These are phyloP conservation scores for Lepidonotus clava DNA, from an alignment of 2,888 invertebrate genomes.

Conservation along the genomic window DNA sequence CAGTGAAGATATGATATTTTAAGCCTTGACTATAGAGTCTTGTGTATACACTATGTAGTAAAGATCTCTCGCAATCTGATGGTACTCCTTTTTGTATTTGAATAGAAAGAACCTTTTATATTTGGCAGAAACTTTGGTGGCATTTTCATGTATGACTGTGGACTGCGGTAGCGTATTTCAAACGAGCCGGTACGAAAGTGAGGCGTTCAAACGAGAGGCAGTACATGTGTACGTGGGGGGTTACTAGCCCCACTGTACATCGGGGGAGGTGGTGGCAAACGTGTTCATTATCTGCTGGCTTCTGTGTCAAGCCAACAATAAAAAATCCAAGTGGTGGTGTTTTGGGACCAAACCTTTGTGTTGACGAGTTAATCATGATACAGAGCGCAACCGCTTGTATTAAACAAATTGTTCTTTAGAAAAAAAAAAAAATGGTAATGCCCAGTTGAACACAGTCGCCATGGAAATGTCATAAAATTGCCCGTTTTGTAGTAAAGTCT, in stretches of 20 bases:
- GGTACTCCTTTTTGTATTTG: constrained; percentile 56
- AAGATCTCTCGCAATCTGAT: constrained; percentile 52
- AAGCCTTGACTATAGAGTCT: constrained; percentile 55
- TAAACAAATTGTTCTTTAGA: constrained; percentile 21
- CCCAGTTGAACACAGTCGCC: constrained; percentile 51
- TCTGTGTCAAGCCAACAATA: constrained; percentile 41
- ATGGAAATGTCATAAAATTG: constrained; percentile 54
- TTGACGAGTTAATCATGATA: constrained; percentile 25
- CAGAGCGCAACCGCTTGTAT: constrained; percentile 48
- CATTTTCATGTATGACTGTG: constrained; percentile 56
- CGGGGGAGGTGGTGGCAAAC: not conserved
- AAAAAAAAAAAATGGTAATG: not conserved
- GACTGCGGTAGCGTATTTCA: constrained; percentile 24
- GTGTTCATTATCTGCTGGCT: constrained; percentile 19
- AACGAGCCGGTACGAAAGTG: constrained; percentile 17
- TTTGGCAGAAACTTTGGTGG: constrained; percentile 52
- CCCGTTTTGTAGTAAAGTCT: constrained; percentile 56
- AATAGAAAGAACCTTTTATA: constrained; percentile 54
- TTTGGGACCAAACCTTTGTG: constrained; percentile 55
- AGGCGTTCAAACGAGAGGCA: not conserved
- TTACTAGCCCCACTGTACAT: not conserved
- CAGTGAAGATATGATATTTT: constrained; percentile 53
- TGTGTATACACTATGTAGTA: constrained; percentile 56
- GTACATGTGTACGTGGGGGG: too few relatives aligned
- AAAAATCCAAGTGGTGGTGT: constrained; percentile 37